Evolutionary conservation across 1,140 invertebrate genomes (phyloP), one percentile per base, ranked within the genome.

Genomic region (Zaprionus africanus): DNA sequence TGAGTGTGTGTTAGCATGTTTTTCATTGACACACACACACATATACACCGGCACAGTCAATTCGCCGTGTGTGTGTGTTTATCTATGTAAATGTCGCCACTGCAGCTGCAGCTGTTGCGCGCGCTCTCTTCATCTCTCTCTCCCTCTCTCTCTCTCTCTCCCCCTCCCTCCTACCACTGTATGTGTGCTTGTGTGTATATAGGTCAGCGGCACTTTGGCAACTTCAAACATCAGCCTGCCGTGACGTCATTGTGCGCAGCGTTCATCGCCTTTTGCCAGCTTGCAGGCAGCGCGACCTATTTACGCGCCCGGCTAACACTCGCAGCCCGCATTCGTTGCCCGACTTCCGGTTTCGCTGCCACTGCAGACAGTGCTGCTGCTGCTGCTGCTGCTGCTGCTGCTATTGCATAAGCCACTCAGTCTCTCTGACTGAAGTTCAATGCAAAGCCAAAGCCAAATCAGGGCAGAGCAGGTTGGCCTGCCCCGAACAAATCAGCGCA

Each of bases 241-340:
- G 79, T 88, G 85, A 88, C 85, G 85, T 88, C 84, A 88, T 88
- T 90, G 77, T 78, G 53, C 61, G 34, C 72, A 28, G 57, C 34
- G 59, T 57, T 24, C 79, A 68, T 58, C 78, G 79, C 69, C 70
- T 67, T 78, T 80, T 81, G 63, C 63, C 65, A 73, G 60, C 66
- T 68, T 60, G 69, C 51, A 59, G 58, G 80, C 76, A 51, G 79
- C 62, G 65, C 84, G 84, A 87, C 84, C 84, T 76, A 87, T 90
- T 81, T 90, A 81, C 64, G 22, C 61, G 73, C 53, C 59, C 36
- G 63, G n/a, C 41, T 41, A 41, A 15, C 38, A 41, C 57, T 31
- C 28, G 28, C 28, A 31, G 63, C 12, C 24, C 49, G n/a, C 13
- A 64, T 64, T 24, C 28, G 64, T 34, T 53, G 58, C 38, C 59